Percentiles rank a stretch among this genome's conserved stretches.
These are phyloP conservation scores for Cynaeus angustus DNA, from an alignment of 2,888 invertebrate species.

Conservation along the genomic window DNA sequence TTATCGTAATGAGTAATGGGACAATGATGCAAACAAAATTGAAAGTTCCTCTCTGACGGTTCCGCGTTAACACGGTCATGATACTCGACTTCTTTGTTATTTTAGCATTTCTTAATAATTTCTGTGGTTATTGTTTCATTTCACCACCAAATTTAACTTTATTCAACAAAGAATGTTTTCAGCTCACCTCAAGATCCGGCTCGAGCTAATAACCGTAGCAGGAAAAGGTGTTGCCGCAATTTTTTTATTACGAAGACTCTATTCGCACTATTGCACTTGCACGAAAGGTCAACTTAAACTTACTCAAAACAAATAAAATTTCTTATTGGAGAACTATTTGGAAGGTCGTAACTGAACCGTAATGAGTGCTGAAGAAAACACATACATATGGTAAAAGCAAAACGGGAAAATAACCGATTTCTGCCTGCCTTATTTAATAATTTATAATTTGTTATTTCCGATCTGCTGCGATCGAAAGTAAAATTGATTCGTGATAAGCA, in stretches of 20 bases:
- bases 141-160: constrained; percentile 9
- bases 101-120: not conserved
- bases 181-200: constrained; percentile 31
- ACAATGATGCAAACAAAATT: constrained; percentile 2
- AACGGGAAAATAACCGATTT: not conserved
- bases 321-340: constrained; percentile 19
- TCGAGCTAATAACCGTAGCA: constrained; percentile 26
- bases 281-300: constrained; percentile 26
- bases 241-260: constrained; percentile 29
- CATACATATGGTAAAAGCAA: not conserved
- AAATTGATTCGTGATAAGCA: constrained; percentile 6
- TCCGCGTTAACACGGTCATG: constrained; percentile 1
- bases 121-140: constrained; percentile 3
- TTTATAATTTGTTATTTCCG: constrained; percentile 1
- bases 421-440: not conserved
- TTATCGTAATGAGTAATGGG: not conserved
- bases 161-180: constrained; percentile 4
- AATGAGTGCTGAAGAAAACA: not conserved
- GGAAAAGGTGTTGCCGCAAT: constrained; percentile 19
- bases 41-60: not conserved
- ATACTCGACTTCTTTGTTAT: not conserved
- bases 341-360: constrained; percentile 35
- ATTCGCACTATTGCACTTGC: constrained; percentile 34
- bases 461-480: not conserved
- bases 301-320: constrained; percentile 25